Base-by-base conservation (phyloP, 2,888 invertebrate genomes). In the Chaitophorus viminalis region DNA sequence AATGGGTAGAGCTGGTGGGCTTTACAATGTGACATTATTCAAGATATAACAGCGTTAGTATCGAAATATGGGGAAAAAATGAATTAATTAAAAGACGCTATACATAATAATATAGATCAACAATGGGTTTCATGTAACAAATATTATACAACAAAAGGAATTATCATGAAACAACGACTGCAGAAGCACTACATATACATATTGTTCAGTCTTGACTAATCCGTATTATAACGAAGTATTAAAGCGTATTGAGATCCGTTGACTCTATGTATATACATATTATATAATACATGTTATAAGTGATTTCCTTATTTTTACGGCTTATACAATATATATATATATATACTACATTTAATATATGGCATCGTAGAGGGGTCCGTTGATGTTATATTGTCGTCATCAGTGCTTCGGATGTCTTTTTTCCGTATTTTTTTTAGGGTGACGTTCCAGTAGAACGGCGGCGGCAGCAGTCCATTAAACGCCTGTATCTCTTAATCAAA, bases 401-500 rank as follows among this genome's bases (percentile, higher is more conserved):
- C 86, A 60, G 86, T 31, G 21, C 46, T 46, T 46, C 14, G 31
- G n/a, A 36, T 52, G 52, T 78, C 18, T 79, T 75, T 83, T 74
- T 29, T 36, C 17, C 39, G 65, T 79, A 21, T 79, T 36, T 82
- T 46, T 86, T 74, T 78, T 78, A 46, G 79, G 87, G 79, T 65
- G 68, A 79, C 87, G 81, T 87, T 87, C 87, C 74, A 54, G 86
- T 72, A 78, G 54, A 86, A 36, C 86, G 70, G 25, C 76, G 65
- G 33, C 46, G 82, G 70, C 70, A 36, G 54, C 72, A 72, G 78
- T 86, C 87, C 87, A 87, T 87, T 87, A 87, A 87, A 87, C 74
- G 87, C 76, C 84, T 85, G 87, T 87, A 81, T 87, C 87, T 87
- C 87, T 87, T 87, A 87, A 87, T 87, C 87, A 87, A 81, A 87